Conservation (phyloP, 2,888 invertebrate genomes). For the Thereva nobilitata region DNA sequence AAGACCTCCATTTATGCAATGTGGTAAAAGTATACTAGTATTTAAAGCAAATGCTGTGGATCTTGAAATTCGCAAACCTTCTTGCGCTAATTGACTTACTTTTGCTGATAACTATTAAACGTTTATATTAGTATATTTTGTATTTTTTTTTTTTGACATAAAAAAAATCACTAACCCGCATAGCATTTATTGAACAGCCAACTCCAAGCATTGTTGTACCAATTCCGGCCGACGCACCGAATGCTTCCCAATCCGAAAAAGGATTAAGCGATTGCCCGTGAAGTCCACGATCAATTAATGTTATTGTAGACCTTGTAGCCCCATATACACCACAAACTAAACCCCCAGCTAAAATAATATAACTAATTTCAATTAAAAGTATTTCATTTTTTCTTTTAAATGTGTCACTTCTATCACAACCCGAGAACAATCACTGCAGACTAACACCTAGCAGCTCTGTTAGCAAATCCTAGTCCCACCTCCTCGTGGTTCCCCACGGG, state of each 20-base stretch:
- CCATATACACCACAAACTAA: conserved; percentile 7
- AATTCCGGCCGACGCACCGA: conserved; percentile 14
- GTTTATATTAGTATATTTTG: neutral
- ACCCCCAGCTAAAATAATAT: too few species aligned
- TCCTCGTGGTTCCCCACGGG: too few species aligned
- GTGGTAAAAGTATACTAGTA: conserved; percentile 9
- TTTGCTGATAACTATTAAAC: conserved; percentile 5
- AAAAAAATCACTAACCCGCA: neutral
- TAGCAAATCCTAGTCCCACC: too few species aligned
- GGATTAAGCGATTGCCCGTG: conserved; percentile 9
- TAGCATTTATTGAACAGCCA: conserved; percentile 3
- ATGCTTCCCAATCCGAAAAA: conserved; percentile 13
- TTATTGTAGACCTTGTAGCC: conserved; percentile 1
- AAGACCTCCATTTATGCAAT: neutral
- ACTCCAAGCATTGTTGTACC: conserved; percentile 8
- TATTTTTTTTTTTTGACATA: neutral
- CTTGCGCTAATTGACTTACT: conserved; percentile 7
- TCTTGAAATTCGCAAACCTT: conserved; percentile 10
- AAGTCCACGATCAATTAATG: conserved; percentile 3
- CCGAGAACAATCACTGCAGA: too few species aligned
- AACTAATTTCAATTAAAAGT: too few species aligned
- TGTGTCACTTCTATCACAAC: too few species aligned
- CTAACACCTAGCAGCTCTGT: too few species aligned
- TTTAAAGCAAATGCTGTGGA: neutral
- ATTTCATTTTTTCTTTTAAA: too few species aligned